Percentiles rank a stretch among this genome's conserved stretches.
phyloP scores from a whole-genome alignment of 1,140 invertebrate genomes.

The Drosophila pseudoananassae region DNA sequence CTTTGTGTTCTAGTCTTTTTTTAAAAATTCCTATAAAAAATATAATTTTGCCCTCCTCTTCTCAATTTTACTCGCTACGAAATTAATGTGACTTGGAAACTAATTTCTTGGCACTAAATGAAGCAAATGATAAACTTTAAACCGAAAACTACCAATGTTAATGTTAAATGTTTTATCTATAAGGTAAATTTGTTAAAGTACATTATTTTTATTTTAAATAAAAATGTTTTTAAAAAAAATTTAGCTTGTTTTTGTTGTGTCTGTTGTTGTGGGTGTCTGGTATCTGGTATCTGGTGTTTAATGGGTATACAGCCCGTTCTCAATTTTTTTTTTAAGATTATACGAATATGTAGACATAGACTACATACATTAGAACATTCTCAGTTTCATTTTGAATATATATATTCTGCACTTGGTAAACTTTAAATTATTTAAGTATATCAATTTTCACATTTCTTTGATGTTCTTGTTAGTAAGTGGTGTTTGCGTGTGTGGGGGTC shows the following conservation, averaged over 20 bases:
- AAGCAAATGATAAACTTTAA: conserved; percentile 31
- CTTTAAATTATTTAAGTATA: conserved; percentile 75
- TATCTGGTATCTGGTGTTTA: conserved; percentile 5
- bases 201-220: conserved; percentile 71
- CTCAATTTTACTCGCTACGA: conserved; percentile 53
- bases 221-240: conserved; percentile 40
- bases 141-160: conserved; percentile 41
- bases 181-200: conserved; percentile 51
- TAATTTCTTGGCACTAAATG: conserved; percentile 69
- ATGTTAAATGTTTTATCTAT: conserved; percentile 53
- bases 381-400: conserved; percentile 38
- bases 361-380: conserved; percentile 66
- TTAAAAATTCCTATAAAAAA: conserved; percentile 74
- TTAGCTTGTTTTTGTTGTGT: conserved; percentile 19
- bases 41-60: conserved; percentile 64
- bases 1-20: conserved; percentile 39
- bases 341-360: conserved; percentile 51
- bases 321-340: conserved; percentile 55
- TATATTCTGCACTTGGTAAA: conserved; percentile 59
- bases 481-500: conserved; percentile 18
- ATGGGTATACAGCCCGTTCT: conserved; percentile 16
- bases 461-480: conserved; percentile 25
- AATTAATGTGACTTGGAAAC: conserved; percentile 53
- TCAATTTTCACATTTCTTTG: conserved; percentile 56
- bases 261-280: not conserved